Evolutionary conservation across 1,140 invertebrate species (phyloP).

Genomic region (Drosophila ohnishii): DNA sequence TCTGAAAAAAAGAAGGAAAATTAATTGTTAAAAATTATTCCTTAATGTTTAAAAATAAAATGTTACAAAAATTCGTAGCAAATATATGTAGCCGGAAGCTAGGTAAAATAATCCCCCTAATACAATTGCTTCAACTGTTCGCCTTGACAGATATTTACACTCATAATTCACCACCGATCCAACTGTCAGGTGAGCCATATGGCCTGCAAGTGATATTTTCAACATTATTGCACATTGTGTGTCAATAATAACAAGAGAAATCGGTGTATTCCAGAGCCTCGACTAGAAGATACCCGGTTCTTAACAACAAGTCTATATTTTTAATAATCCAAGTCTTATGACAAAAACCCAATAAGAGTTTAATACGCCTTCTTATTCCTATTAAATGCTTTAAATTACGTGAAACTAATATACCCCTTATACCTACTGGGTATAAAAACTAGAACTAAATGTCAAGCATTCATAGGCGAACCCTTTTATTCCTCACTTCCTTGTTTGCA

Average conservation of each 20-base stretch:
- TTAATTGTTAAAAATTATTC: not conserved
- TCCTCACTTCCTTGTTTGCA: slow-evolving; percentile 8
- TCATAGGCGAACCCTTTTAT: slow-evolving; percentile 24
- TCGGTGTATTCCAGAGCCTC: not conserved
- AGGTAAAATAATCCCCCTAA: not conserved
- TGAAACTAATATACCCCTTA: not conserved
- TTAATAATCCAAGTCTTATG: no score
- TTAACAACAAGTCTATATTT: no score
- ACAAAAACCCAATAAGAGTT: no score
- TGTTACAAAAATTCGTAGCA: no score
- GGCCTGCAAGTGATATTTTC: slow-evolving; percentile 20
- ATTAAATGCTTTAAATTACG: not conserved
- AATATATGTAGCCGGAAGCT: slow-evolving; percentile 4
- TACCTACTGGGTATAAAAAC: not conserved
- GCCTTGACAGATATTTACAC: slow-evolving; percentile 8
- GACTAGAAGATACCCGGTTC: not conserved
- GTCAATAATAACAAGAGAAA: slow-evolving; percentile 2
- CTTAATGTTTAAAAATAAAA: not conserved
- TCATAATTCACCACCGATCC: slow-evolving; percentile 5
- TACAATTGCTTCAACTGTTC: slow-evolving; percentile 4
- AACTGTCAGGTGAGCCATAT: slow-evolving; percentile 15
- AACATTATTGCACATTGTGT: slow-evolving; percentile 14
- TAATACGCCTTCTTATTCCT: not conserved
- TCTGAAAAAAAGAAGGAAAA: not conserved
- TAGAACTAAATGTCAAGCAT: slow-evolving; percentile 4